Evolutionary conservation across 2,113 vertebrate species (phyloP), one percentile per base, ranked within the genome.

Genomic region (Seriola rivoliana): DNA sequence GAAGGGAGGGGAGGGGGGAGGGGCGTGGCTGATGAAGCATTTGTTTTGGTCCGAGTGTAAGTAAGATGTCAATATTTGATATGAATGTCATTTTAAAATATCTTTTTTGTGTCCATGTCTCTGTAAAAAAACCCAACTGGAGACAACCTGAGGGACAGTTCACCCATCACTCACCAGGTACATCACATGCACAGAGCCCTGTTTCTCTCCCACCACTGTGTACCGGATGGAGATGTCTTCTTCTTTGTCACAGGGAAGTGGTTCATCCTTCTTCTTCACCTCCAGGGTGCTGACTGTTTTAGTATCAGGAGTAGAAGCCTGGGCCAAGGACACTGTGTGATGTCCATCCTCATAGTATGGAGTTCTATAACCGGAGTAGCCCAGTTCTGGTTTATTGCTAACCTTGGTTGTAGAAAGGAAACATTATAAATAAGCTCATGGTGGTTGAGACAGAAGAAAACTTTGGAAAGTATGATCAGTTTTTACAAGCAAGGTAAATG

Each of bases 151-250:
- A 36, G 1, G 52, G 48, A 52, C 4, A n/a, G 17, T 23, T 36
- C 8, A 36, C 34, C 34, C 34, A 36, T 14, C 19, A 86, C 95
- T 91, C 72, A 95, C 95, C 90, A 92, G 76, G 82, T 93, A 94
- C 4, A 94, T 85, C 21, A 95, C 1, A 23, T 91, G 85, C 40
- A 88, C 69, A 4, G 44, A 46, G 23, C 78, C 87, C 13, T 50
- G 36, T 0, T 50, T 78, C 69, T 96, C 95, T 52, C 90, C 91
- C 16, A 88, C 78, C 16, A 95, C 42, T 3, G 76, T 79, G 71
- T 94, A 95, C 9, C 73, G 40, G 74, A 95, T 70, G 21, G 34
- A 72, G 40, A 95, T 71, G 0, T 84, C 2, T 32, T 73, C 55
- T n/a, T 91, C 80, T 38, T 0, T 36, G 17, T 75, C 68, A 71